A percentile compares a stretch with the other conserved stretches of the same genome.
phyloP scores from a whole-genome alignment of 2,113 vertebrate species.

The Brachionichthys hirsutus region DNA sequence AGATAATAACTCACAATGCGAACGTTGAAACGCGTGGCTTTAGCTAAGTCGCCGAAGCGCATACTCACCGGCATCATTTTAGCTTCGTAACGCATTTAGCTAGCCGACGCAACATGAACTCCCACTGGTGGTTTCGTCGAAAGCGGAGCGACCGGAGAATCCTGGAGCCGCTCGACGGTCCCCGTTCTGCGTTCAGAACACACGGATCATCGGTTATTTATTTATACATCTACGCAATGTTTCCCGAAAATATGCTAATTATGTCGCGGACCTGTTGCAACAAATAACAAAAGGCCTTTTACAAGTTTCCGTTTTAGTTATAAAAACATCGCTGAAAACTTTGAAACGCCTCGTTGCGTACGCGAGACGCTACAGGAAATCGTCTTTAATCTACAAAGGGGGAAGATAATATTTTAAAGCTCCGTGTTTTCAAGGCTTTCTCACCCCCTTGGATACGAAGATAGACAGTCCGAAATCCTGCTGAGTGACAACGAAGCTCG shows the following conservation, averaged over 20 bases:
- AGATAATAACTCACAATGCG: conserved; percentile 4
- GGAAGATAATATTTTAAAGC: no score
- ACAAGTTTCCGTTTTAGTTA: conserved; percentile 69
- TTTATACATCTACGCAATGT: not conserved
- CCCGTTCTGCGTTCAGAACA: conserved; percentile 38
- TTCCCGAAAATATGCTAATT: not conserved
- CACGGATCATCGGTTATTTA: conserved; percentile 3
- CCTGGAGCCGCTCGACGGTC: conserved; percentile 29
- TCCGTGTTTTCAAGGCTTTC: not conserved
- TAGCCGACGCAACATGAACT: conserved; percentile 57
- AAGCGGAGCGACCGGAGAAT: conserved; percentile 57
- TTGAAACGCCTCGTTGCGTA: conserved; percentile 20
- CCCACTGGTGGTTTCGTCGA: conserved; percentile 64
- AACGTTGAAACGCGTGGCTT: conserved; percentile 10
- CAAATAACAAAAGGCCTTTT: conserved; percentile 65
- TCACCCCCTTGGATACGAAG: conserved; percentile 36
- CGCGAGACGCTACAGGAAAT: not conserved
- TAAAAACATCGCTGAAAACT: conserved; percentile 53
- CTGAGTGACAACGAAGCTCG: conserved; percentile 44
- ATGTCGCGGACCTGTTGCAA: conserved; percentile 71
- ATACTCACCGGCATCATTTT: conserved; percentile 96
- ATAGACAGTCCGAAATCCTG: conserved; percentile 40
- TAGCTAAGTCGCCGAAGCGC: conserved; percentile 7
- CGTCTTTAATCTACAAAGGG: accelerated
- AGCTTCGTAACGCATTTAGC: conserved; percentile 88